Evolutionary conservation across 2,888 invertebrate species (phyloP), one percentile per base, ranked within the genome.

Genomic region (Drosophila suboccidentalis): DNA sequence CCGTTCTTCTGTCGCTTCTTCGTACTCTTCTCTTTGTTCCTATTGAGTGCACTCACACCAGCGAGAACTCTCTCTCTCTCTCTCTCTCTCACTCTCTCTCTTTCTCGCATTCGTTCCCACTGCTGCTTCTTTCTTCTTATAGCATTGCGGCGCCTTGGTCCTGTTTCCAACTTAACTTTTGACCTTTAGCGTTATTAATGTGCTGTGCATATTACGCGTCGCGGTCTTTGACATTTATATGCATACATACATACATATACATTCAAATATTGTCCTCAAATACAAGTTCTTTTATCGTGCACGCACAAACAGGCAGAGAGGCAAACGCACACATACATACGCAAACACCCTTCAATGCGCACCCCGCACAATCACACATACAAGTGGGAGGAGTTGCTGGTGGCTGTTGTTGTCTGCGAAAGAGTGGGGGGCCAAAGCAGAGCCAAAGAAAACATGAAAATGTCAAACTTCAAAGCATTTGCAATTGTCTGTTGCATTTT

Each of bases 161-260:
- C 84, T 80, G 78, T 67, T 70, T 66, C 36, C 44, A 71, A 67
- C 49, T 76, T 82, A 88, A 74, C 87, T 72, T 88, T 71, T 86
- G 89, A 85, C 84, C 89, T 85, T 86, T 79, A 60, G 51, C 75
- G 74, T 80, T 83, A 75, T 86, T 88, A 83, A 78, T 86, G 75
- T 69, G 68, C 22, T 76, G 66, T 81, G 80, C 74, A 87, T 76
- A 84, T 74, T 85, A 82, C 64, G 55, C 66, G 51, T 55, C 57
- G 64, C 43, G 61, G 54, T 63, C 60, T 66, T 70, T 80, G 82
- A 75, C 82, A 82, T 82, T 74, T 85, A 66, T 62, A 63, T 53
- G 19, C 53, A 65, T 50, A 41, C 36, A 62, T 47, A 54, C 29
- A 46, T 32, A 13, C 22, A 22, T 22, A 22, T 4, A 22, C 26